These are phyloP conservation scores for Tricholauxania praeusta DNA, from an alignment of 2,888 invertebrate species.

Conservation along the genomic window DNA sequence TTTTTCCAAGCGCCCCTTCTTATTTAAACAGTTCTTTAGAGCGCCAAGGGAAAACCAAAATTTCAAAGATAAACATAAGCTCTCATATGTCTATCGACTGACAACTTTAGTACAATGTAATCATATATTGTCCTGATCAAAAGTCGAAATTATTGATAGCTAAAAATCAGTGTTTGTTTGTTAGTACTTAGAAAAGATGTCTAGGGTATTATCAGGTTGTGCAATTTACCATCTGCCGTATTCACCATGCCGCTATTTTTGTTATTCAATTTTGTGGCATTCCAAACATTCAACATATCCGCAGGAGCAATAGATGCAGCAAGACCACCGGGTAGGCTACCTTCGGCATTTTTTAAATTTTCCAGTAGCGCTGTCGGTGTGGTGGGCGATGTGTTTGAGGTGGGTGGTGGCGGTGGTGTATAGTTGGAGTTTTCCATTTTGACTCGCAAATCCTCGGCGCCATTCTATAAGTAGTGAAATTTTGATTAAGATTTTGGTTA, in stretches of 20 bases:
- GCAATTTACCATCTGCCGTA: constrained; percentile 82
- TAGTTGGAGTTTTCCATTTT: constrained; percentile 71
- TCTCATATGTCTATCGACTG: too few species aligned
- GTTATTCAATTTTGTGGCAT: constrained; percentile 74
- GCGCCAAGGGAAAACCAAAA: too few species aligned
- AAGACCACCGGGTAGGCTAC: constrained; percentile 63
- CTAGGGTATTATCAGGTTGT: not conserved
- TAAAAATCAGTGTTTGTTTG: too few species aligned
- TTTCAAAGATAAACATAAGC: too few species aligned
- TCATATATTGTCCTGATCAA: too few species aligned
- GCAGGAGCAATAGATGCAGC: constrained; percentile 69
- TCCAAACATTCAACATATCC: constrained; percentile 73
- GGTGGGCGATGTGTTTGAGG: constrained; percentile 70
- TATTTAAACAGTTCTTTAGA: too few species aligned
- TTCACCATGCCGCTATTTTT: constrained; percentile 83
- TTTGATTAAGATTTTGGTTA: not conserved
- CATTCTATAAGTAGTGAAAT: constrained; percentile 55
- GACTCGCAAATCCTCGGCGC: constrained; percentile 80
- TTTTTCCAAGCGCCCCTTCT: too few species aligned
- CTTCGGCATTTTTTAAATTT: constrained; percentile 63
- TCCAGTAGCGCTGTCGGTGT: constrained; percentile 70
- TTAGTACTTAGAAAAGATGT: too few species aligned
- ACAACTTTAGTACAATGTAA: too few species aligned
- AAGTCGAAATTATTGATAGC: too few species aligned
- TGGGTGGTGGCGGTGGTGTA: constrained; percentile 74